phyloP scores from a whole-genome alignment of 1,140 invertebrate genomes.

The Stegodyphus mimosarum region DNA sequence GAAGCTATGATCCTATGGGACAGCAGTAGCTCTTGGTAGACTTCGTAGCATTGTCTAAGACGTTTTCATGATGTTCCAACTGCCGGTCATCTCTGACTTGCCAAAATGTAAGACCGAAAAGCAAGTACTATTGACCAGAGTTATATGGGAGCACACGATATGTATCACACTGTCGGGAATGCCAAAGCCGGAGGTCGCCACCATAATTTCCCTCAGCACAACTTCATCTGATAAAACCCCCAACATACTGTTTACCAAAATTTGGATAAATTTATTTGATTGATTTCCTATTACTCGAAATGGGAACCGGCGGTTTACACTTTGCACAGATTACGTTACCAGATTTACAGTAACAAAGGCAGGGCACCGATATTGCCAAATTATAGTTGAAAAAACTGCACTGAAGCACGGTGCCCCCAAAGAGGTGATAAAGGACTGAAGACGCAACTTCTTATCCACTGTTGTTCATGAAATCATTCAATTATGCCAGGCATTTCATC shows the following conservation, averaged over 20 bases:
- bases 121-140: slow-evolving; percentile 3
- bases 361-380: background rate
- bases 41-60: slow-evolving; percentile 2
- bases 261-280: slow-evolving; percentile 14
- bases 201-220: slow-evolving; percentile 1
- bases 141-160: background rate
- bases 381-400: background rate
- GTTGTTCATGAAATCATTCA: background rate
- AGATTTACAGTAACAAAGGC: slow-evolving; percentile 26
- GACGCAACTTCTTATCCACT: background rate
- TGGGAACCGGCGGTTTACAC: slow-evolving; percentile 10
- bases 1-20: slow-evolving; percentile 17
- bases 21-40: slow-evolving; percentile 19
- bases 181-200: slow-evolving; percentile 12
- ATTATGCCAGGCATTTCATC: background rate
- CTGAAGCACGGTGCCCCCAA: background rate
- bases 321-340: slow-evolving; percentile 18
- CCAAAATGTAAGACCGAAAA: slow-evolving; percentile 11
- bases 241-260: slow-evolving; percentile 1
- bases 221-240: background rate
- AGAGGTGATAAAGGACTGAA: background rate
- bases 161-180: slow-evolving; percentile 26
- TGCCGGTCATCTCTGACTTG: slow-evolving; percentile 33
- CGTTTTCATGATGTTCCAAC: slow-evolving; percentile 26
- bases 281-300: background rate